A percentile compares a stretch with the other conserved stretches of the same genome.
Evolutionary conservation across 2,113 vertebrate species (phyloP).

Genomic region (Petrocephalus microphthalmus): DNA sequence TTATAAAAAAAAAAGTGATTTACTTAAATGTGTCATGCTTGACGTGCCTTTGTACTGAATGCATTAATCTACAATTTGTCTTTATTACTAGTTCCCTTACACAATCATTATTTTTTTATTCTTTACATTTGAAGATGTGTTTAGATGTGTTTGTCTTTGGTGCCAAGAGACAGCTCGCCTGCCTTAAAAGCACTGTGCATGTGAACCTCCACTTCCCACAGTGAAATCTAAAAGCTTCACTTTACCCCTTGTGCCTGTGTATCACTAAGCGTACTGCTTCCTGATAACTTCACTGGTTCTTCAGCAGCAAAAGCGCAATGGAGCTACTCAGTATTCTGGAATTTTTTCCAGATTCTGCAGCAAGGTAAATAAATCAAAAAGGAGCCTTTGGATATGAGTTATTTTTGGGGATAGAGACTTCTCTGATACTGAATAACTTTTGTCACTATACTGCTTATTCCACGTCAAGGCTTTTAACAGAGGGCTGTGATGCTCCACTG

Average conservation of each 20-base stretch:
- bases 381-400: not conserved
- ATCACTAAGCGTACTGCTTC: not conserved
- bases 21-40: constrained; percentile 14
- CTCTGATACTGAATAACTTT: not conserved
- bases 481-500: not conserved
- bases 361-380: not conserved
- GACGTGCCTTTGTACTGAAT: not conserved
- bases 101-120: not conserved
- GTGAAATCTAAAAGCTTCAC: not conserved
- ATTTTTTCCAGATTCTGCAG: not conserved
- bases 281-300: not conserved
- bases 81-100: not conserved
- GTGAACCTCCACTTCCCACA: not conserved
- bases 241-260: not conserved
- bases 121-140: not conserved
- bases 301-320: not conserved
- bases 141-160: not conserved
- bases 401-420: not conserved
- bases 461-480: not conserved
- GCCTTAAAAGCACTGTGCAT: not conserved
- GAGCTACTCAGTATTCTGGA: not conserved
- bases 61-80: not conserved
- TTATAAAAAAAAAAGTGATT: not conserved
- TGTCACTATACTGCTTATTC: not conserved
- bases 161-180: not conserved